Conservation (phyloP, 2,113 vertebrate species). For the Copsychus sechellarum region DNA sequence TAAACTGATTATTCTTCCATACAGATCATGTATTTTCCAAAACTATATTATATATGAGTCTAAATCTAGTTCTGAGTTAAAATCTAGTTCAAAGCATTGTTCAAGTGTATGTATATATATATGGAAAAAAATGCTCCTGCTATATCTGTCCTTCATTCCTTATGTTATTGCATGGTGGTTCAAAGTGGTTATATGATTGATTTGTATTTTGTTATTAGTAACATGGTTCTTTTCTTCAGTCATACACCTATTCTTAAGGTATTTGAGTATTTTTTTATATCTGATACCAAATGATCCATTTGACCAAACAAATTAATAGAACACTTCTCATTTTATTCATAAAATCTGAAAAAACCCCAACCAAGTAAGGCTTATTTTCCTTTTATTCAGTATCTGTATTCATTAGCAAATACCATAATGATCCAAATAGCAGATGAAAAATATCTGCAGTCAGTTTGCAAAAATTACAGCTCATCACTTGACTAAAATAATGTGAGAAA, state of each 20-base stretch:
- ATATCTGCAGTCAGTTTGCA: not conserved
- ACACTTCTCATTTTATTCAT: not conserved
- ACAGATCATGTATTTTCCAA: not conserved
- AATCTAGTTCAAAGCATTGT: not conserved
- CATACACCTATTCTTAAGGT: not conserved
- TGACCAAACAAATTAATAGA: not conserved
- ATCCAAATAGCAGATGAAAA: not conserved
- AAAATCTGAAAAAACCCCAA: not conserved
- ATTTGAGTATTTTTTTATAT: not conserved
- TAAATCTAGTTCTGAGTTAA: not conserved
- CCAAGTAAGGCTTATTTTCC: not conserved
- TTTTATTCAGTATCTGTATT: not conserved
- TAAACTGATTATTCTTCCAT: not conserved
- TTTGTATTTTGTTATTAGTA: not conserved
- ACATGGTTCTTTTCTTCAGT: not conserved
- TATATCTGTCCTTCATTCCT: not conserved
- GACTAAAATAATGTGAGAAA: not conserved
- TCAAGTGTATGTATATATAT: not conserved
- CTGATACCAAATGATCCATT: not conserved
- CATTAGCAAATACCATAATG: not conserved
- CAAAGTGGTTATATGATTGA: not conserved
- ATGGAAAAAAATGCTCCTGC: not conserved
- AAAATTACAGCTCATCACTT: not conserved
- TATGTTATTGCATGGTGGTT: not conserved
- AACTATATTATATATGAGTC: not conserved